Conservation (phyloP, 35 echinoderm and acorn worm genomes). For the Acanthaster planci region DNA sequence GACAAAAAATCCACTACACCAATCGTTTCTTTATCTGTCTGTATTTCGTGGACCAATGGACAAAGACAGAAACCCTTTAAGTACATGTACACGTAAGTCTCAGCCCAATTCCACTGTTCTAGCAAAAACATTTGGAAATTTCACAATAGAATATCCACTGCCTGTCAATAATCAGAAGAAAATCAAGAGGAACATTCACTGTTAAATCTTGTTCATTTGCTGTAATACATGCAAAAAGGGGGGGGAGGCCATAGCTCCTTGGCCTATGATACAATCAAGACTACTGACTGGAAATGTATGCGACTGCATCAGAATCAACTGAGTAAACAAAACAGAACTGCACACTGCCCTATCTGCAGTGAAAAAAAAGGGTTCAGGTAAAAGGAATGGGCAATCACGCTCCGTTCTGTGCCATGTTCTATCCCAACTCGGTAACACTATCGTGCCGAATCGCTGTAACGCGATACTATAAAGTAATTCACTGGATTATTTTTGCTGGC, state of each 20-base stretch:
- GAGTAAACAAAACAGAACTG: constrained; percentile 19
- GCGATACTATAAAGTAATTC: constrained; percentile 32
- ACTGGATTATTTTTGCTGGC: constrained; percentile 31
- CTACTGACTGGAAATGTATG: not conserved
- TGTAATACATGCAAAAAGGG: no score
- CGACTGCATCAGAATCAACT: constrained; percentile 15
- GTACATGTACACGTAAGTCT: no score
- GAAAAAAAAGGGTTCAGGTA: constrained; percentile 2
- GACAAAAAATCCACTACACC: no score
- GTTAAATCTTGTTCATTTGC: no score
- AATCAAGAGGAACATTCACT: no score
- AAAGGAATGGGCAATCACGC: constrained; percentile 25
- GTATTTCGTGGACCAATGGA: no score
- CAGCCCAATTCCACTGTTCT: no score
- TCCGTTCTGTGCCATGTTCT: constrained; percentile 16
- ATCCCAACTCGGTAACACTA: constrained; percentile 20
- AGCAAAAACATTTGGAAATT: no score
- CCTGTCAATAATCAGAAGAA: no score
- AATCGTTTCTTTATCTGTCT: no score
- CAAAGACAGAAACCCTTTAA: no score
- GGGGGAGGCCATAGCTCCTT: not conserved
- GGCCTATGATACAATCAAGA: not conserved
- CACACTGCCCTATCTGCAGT: not conserved
- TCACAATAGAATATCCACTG: no score
- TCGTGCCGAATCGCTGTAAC: constrained; percentile 17